Percentiles rank a stretch among this genome's conserved stretches.
phyloP scores from a whole-genome alignment of 2,113 vertebrate genomes.

The Rhinopomastus cyanomelas region DNA sequence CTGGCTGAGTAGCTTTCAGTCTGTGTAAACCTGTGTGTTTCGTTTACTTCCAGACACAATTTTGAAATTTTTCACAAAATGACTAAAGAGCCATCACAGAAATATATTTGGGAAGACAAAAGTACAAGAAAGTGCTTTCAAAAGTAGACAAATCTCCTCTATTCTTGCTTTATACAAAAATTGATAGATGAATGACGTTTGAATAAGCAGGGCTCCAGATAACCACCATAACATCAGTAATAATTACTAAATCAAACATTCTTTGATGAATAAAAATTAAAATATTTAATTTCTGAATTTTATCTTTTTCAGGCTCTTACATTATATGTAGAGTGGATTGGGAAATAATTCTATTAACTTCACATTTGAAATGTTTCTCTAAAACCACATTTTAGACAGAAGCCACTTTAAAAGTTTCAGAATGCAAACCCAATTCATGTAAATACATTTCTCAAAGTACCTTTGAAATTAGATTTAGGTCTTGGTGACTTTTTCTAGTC shows the following conservation, averaged over 20 bases:
- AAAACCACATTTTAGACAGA: not conserved
- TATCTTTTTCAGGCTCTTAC: not conserved
- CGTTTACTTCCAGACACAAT: not conserved
- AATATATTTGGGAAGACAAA: not conserved
- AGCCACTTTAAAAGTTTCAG: not conserved
- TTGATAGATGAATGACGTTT: not conserved
- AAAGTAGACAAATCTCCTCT: not conserved
- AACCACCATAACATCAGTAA: not conserved
- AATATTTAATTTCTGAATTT: not conserved
- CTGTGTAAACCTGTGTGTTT: not conserved
- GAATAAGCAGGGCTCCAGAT: not conserved
- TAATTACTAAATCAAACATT: not conserved
- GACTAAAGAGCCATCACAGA: not conserved
- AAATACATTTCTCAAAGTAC: not conserved
- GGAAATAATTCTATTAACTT: not conserved
- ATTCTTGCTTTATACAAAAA: not conserved
- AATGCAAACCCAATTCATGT: not conserved
- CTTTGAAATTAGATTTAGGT: not conserved
- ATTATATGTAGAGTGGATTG: not conserved
- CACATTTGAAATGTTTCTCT: not conserved
- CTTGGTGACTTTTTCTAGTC: not conserved
- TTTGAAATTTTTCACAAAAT: not conserved
- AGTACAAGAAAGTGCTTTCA: not conserved
- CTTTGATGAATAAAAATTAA: not conserved
- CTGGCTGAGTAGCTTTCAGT: not conserved